These are phyloP conservation scores for Mandrillus leucophaeus DNA, from an alignment of 2,113 vertebrate genomes.

Conservation along the genomic window DNA sequence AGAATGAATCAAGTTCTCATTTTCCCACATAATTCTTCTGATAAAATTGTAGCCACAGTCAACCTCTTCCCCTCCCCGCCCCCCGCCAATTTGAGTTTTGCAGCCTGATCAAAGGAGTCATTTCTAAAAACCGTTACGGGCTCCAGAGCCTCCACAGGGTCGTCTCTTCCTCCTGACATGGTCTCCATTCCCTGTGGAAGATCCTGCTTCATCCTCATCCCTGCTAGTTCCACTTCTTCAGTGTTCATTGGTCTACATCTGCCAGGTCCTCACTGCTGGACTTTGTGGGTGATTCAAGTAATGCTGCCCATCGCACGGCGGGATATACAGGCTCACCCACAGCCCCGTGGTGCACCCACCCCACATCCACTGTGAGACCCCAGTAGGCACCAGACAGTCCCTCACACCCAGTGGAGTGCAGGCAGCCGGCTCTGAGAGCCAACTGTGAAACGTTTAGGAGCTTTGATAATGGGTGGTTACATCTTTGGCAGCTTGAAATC, in stretches of 20 bases:
- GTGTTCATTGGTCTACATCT: background rate
- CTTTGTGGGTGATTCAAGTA: background rate
- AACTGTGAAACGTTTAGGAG: background rate
- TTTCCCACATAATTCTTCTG: background rate
- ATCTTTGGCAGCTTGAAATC: background rate
- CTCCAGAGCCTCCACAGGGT: background rate
- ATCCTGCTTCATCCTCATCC: background rate
- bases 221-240: background rate
- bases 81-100: background rate
- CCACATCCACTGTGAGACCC: background rate
- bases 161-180: background rate
- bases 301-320: accelerated
- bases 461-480: background rate
- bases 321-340: too few relatives aligned
- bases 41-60: background rate
- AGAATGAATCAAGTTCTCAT: background rate
- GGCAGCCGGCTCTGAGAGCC: background rate
- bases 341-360: background rate
- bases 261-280: background rate
- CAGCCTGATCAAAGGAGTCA: background rate
- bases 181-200: background rate
- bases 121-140: background rate
- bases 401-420: background rate
- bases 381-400: background rate
- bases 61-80: too few relatives aligned